Conservation (phyloP, 1,140 invertebrate species). For the Apolygus lucorum region DNA sequence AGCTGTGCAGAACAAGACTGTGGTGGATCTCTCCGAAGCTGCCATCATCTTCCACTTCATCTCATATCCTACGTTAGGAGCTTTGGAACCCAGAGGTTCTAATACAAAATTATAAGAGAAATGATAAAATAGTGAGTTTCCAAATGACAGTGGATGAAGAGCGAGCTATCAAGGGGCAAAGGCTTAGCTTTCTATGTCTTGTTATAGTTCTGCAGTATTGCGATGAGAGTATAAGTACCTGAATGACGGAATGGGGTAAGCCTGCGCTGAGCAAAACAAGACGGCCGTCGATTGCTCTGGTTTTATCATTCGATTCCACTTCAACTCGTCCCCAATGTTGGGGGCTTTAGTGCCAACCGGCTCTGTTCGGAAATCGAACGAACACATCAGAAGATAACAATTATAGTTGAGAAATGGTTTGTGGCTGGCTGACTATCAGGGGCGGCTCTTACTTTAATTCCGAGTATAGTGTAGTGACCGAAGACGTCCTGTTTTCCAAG, state of each 20-base stretch:
- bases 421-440: no score
- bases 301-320: constrained; percentile 20
- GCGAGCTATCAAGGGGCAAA: constrained; percentile 58
- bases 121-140: background rate
- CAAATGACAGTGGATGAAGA: no score
- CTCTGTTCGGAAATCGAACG: constrained; percentile 45
- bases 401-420: no score
- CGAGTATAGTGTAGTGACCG: no score
- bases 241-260: constrained; percentile 30
- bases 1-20: constrained; percentile 55
- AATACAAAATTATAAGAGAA: constrained; percentile 29
- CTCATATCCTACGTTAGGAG: constrained; percentile 41
- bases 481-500: no score
- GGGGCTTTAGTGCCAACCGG: constrained; percentile 60
- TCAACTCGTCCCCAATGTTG: constrained; percentile 23
- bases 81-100: constrained; percentile 47
- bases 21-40: constrained; percentile 39
- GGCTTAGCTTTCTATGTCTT: constrained; percentile 58
- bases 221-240: no score
- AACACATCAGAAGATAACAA: background rate
- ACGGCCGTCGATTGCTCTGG: constrained; percentile 3
- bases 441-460: no score
- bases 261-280: constrained; percentile 51
- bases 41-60: constrained; percentile 45
- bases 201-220: no score